Conservation (phyloP, 2,797 vertebrate genomes). For the Adelosebastes latens region DNA sequence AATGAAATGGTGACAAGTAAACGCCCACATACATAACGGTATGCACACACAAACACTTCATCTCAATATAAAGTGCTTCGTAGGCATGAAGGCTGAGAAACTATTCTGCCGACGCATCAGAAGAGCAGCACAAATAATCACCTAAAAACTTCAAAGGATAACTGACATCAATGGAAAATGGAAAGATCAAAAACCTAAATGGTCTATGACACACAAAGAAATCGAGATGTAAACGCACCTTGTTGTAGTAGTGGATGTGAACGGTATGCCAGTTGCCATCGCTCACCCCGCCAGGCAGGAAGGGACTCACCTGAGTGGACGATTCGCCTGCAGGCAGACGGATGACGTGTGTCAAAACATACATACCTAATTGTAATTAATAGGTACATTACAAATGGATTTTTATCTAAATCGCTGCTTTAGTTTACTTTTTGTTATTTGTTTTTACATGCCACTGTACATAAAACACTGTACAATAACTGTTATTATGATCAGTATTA, state of each 20-base stretch:
- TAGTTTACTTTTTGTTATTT: no score
- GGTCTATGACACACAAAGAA: not conserved
- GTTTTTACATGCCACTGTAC: no score
- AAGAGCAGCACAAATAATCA: constrained; percentile 12
- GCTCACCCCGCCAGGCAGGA: constrained; percentile 92
- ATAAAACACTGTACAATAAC: not conserved
- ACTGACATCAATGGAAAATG: not conserved
- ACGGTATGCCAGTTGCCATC: constrained; percentile 97
- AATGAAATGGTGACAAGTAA: constrained; percentile 51
- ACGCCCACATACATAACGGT: constrained; percentile 28
- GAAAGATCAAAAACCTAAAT: not conserved
- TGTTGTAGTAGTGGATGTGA: constrained; percentile 97
- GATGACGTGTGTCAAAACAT: not conserved
- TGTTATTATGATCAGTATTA: not conserved
- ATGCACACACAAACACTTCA: constrained; percentile 19
- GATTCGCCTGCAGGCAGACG: constrained; percentile 87
- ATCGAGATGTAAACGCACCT: constrained; percentile 79
- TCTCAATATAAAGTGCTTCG: constrained; percentile 30
- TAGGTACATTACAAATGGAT: not conserved
- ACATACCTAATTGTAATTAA: not conserved
- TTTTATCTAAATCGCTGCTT: not conserved
- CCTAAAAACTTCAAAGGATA: not conserved
- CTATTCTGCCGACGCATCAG: constrained; percentile 36
- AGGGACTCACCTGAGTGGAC: constrained; percentile 94
- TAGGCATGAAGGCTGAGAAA: not conserved